Evolutionary conservation across 2,888 invertebrate species (phyloP), one percentile per base, ranked within the genome.

Genomic region (Oasisia sp.): DNA sequence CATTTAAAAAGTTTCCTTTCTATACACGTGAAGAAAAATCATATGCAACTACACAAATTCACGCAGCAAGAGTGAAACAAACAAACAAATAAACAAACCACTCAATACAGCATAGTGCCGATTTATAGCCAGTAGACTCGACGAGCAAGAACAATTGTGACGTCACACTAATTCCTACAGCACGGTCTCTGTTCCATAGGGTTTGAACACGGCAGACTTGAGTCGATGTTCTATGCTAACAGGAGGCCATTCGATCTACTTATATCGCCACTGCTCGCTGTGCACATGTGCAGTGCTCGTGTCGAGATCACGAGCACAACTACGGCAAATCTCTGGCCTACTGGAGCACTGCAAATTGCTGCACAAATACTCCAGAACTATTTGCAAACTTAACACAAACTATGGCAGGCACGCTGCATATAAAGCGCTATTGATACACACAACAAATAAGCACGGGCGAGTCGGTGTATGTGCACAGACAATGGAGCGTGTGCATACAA

Each of bases 331-430:
- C 19, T 74, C 14, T 0, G 50, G n/a, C 74, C 74, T 19, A 27
- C 74, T 74, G 74, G 74, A 74, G 74, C 74, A 74, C 27, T 27
- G 74, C 27, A 74, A 74, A 74, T 19, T 74, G 74, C 74, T 74
- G 14, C 74, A 74, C 74, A 74, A 74, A 74, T 74, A 74, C 74
- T 74, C 74, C 74, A 74, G 19, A 74, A 74, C 74, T 74, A 19
- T 74, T 74, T 74, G 74, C 74, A 74, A 74, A 74, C 74, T 74
- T 74, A 74, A 74, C 27, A 74, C 74, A 74, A 74, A 74, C 74
- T 74, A 74, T 74, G 74, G n/a, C n/a, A 19, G 74, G 74, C 74
- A 74, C 27, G 74, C 74, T n/a, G 74, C 74, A 74, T 74, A 74
- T 74, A 74, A 27, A 74, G 74, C 74, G 74, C 74, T 74, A 74